phyloP scores from a whole-genome alignment of 2,113 vertebrate species.

The Melanerpes aurifrons region DNA sequence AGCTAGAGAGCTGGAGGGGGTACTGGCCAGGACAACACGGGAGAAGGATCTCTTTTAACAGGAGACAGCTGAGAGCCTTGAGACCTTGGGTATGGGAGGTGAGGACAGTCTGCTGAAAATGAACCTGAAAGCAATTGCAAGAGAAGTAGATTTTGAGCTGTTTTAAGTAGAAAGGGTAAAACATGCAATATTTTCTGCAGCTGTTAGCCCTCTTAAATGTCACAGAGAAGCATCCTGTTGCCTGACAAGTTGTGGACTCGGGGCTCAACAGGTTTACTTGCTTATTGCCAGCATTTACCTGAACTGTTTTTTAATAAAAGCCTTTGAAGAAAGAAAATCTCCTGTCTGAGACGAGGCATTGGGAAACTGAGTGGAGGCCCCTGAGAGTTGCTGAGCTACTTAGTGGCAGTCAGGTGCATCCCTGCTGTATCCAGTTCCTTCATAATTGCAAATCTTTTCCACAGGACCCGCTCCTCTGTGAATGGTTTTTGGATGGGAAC shows the following conservation, averaged over 20 bases:
- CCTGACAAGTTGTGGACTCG: background rate
- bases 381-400: conserved; percentile 55
- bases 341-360: background rate
- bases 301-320: conserved; percentile 64
- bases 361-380: conserved; percentile 26
- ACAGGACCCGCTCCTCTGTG: background rate
- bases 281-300: conserved; percentile 36
- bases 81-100: background rate
- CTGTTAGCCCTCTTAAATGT: conserved; percentile 58
- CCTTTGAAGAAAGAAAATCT: conserved; percentile 60
- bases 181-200: conserved; percentile 47
- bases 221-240: conserved; percentile 5
- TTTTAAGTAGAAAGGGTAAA: conserved; percentile 45
- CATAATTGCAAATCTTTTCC: conserved; percentile 31
- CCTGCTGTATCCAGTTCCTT: conserved; percentile 34
- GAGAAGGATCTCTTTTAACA: background rate
- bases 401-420: conserved; percentile 53
- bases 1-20: background rate
- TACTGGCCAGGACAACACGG: background rate
- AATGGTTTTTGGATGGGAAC: background rate
- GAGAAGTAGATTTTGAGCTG: background rate
- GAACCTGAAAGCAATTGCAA: background rate
- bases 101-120: background rate
- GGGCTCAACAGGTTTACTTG: conserved; percentile 45
- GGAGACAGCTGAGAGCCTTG: background rate